These are phyloP conservation scores for Serripes groenlandicus DNA, from an alignment of 2,888 invertebrate genomes.

Conservation along the genomic window DNA sequence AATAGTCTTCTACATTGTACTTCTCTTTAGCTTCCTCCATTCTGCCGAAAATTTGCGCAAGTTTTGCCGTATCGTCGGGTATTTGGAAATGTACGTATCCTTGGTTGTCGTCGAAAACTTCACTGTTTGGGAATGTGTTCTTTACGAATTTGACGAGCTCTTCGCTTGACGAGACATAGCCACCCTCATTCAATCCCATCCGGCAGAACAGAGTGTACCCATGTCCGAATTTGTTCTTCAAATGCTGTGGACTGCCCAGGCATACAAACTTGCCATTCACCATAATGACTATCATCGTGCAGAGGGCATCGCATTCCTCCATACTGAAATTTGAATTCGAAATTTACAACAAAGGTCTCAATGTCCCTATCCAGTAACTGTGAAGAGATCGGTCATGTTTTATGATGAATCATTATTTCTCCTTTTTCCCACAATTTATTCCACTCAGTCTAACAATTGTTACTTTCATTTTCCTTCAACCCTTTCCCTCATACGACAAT, in stretches of 20 bases:
- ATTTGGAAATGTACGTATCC: conserved; percentile 84
- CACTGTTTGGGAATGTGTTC: conserved; percentile 88
- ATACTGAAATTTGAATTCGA: conserved; percentile 91
- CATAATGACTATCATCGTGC: conserved; percentile 93
- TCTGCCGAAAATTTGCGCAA: conserved; percentile 84
- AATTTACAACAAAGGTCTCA: no score
- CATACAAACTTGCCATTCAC: conserved; percentile 91
- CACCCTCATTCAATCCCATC: conserved; percentile 71
- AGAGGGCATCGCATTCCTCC: conserved; percentile 95
- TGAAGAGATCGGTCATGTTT: no score
- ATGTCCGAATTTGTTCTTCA: conserved; percentile 91
- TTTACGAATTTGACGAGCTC: conserved; percentile 86
- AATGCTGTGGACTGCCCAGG: conserved; percentile 91
- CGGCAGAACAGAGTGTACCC: conserved; percentile 67
- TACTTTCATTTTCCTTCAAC: no score
- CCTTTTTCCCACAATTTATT: no score
- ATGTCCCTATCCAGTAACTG: no score
- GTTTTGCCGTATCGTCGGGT: conserved; percentile 79
- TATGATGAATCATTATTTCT: no score
- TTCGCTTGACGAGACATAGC: conserved; percentile 70
- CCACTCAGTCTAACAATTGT: no score
- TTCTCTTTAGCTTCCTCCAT: conserved; percentile 82
- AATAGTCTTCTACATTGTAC: conserved; percentile 84
- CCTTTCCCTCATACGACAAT: no score
- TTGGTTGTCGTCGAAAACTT: conserved; percentile 91